Conservation (phyloP, 2,113 vertebrate species). For the Acanthisitta chloris region DNA sequence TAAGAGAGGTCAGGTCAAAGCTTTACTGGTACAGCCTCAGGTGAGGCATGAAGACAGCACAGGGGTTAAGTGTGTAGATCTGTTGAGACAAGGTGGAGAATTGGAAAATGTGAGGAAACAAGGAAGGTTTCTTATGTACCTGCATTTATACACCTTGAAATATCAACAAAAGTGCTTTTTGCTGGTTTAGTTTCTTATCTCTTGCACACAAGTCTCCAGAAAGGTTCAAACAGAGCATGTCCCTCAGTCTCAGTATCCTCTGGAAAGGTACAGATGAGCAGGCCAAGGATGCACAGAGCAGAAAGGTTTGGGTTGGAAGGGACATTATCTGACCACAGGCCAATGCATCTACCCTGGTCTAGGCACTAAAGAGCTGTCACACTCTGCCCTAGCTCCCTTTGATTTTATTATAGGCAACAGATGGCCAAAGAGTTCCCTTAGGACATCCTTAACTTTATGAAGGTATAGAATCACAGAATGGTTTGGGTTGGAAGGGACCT, state of each 20-base stretch:
- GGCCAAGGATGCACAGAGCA: background rate
- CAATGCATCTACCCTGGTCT: background rate
- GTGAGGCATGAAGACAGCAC: background rate
- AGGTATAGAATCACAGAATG: background rate
- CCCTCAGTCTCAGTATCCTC: background rate
- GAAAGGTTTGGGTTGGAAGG: no score
- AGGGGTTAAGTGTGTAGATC: background rate
- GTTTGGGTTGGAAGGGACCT: background rate
- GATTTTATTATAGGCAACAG: background rate
- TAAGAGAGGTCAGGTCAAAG: background rate
- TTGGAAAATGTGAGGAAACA: background rate
- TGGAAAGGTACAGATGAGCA: background rate
- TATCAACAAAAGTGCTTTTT: background rate
- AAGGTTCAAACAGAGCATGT: background rate
- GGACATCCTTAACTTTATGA: background rate
- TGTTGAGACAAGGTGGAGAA: background rate
- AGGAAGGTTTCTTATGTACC: background rate
- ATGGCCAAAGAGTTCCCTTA: background rate
- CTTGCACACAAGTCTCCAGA: background rate
- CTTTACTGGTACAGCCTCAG: rapidly evolving
- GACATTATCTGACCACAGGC: background rate
- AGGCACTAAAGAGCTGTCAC: background rate
- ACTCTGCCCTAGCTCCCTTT: background rate
- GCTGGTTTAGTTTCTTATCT: background rate
- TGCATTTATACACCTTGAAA: background rate